Evolutionary conservation across 2,888 invertebrate genomes (phyloP).

Genomic region (Hypomecis atomaria): DNA sequence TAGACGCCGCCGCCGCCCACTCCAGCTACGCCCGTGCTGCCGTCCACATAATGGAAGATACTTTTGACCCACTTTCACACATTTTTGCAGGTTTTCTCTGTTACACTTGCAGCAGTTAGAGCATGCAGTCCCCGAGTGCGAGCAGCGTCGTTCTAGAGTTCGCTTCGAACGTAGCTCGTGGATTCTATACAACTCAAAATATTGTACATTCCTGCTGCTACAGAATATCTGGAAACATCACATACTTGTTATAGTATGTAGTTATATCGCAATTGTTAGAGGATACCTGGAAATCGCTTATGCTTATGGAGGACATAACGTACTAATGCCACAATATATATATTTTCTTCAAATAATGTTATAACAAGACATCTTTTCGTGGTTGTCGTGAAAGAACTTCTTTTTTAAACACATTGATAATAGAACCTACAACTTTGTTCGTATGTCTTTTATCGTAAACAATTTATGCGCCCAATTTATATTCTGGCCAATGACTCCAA

Average conservation of each 20-base stretch:
- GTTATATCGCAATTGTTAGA: background rate
- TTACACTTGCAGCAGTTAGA: slow-evolving; percentile 46
- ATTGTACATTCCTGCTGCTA: slow-evolving; percentile 5
- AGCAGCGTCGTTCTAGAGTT: slow-evolving; percentile 35
- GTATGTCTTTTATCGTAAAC: slow-evolving; percentile 49
- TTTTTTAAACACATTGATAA: slow-evolving; percentile 11
- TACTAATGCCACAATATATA: too few relatives aligned
- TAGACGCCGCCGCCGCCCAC: slow-evolving; percentile 78
- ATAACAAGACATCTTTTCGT: slow-evolving; percentile 12
- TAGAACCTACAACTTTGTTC: slow-evolving; percentile 28
- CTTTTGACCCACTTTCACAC: slow-evolving; percentile 70
- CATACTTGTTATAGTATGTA: background rate
- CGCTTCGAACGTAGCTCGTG: slow-evolving; percentile 21
- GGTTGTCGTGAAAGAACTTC: slow-evolving; percentile 13
- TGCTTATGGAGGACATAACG: too few relatives aligned
- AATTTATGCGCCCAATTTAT: slow-evolving; percentile 52
- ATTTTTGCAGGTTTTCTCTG: slow-evolving; percentile 48
- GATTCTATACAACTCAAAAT: slow-evolving; percentile 19
- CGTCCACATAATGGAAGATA: slow-evolving; percentile 67
- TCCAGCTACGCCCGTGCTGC: slow-evolving; percentile 60
- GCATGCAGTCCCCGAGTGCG: slow-evolving; percentile 40
- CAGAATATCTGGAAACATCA: slow-evolving; percentile 30
- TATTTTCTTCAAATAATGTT: slow-evolving; percentile 15
- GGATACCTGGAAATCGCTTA: too few relatives aligned
- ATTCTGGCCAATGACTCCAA: slow-evolving; percentile 20